These are phyloP conservation scores for Leptopterna dolabrata DNA, from an alignment of 2,888 invertebrate species.

Conservation along the genomic window DNA sequence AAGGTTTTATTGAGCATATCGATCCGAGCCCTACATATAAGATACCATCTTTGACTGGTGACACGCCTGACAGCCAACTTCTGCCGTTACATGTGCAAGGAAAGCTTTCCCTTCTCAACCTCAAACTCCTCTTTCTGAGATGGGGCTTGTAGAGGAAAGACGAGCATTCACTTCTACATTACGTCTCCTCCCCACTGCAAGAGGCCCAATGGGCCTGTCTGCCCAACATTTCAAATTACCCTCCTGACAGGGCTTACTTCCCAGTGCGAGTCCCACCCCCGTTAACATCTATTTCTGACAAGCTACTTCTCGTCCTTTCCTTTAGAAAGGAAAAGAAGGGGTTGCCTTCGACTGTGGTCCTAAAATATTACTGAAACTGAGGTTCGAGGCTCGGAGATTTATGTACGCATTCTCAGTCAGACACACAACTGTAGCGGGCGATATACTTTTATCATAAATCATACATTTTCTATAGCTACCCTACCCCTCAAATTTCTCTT, in stretches of 20 bases:
- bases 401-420: neutral
- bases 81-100: neutral
- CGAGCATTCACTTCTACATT: neutral
- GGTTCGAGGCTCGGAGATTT: neutral
- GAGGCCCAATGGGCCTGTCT: neutral
- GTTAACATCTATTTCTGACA: conserved; percentile 15
- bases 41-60: neutral
- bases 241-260: neutral
- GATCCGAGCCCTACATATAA: no score
- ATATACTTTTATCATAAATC: no score
- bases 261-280: neutral
- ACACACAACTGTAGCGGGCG: neutral
- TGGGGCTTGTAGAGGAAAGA: neutral
- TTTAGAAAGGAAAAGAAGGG: neutral
- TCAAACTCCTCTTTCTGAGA: neutral
- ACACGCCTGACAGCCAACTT: neutral
- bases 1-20: no score
- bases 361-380: conserved; percentile 22
- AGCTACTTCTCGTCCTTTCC: conserved; percentile 7
- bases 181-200: neutral
- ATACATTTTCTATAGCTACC: no score
- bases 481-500: no score
- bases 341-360: neutral
- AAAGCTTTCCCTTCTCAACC: neutral
- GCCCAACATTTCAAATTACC: conserved; percentile 17